Evolutionary conservation across 2,797 vertebrate species (phyloP).

Genomic region (Rousettus madagascariensis): DNA sequence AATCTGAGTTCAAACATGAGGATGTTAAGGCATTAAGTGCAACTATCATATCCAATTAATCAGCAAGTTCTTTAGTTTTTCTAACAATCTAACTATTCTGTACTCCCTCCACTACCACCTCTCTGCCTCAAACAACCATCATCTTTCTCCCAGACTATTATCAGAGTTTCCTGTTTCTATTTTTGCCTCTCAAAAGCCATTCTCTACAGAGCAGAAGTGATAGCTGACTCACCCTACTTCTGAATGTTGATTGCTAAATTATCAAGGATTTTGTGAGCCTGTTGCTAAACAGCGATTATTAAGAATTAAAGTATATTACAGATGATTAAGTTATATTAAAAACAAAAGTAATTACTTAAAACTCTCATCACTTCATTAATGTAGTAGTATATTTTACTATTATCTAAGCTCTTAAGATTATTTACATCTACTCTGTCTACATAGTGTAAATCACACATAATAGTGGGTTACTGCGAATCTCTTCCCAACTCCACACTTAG

Average conservation of each 20-base stretch:
- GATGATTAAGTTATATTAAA: background rate
- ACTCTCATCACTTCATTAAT: background rate
- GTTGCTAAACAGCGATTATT: background rate
- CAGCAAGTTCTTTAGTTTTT: background rate
- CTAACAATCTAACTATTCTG: background rate
- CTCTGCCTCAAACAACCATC: background rate
- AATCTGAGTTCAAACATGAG: background rate
- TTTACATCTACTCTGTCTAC: background rate
- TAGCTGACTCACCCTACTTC: background rate
- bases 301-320: background rate
- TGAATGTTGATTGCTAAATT: background rate
- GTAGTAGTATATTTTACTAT: background rate
- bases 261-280: background rate
- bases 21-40: background rate
- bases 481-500: background rate
- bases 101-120: background rate
- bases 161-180: background rate
- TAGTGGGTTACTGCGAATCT: accelerated
- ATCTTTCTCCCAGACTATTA: background rate
- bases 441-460: background rate
- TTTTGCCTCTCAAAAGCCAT: background rate
- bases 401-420: background rate
- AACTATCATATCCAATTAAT: background rate
- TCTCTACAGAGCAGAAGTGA: background rate
- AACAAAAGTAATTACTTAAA: background rate